Percentiles rank a stretch among this genome's conserved stretches.
Evolutionary conservation across 2,113 vertebrate genomes (phyloP).

Genomic region (Cyanocitta stelleri): DNA sequence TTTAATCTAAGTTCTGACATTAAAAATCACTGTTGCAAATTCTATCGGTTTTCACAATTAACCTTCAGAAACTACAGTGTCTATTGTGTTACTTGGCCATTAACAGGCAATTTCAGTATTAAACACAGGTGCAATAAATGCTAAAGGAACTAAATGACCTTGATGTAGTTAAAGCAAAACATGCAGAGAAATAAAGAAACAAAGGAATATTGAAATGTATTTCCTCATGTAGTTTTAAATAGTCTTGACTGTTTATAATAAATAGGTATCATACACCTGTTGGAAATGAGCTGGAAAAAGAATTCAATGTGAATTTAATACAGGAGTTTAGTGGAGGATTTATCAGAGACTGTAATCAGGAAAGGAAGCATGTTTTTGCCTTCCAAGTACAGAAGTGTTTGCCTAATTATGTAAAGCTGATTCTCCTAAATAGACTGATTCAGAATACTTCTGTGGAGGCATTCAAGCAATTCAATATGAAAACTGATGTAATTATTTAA

Average conservation of each 20-base stretch:
- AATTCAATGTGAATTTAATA: neutral
- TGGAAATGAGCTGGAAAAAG: neutral
- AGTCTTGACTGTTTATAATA: neutral
- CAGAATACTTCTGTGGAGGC: neutral
- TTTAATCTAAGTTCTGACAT: neutral
- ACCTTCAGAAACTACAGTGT: neutral
- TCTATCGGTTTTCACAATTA: neutral
- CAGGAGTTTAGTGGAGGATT: neutral
- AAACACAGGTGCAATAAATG: neutral
- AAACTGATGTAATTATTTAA: neutral
- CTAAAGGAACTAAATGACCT: neutral
- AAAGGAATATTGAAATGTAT: neutral
- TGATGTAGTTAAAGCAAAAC: neutral
- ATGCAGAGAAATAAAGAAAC: neutral
- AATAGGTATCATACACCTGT: neutral
- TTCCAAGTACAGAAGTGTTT: neutral
- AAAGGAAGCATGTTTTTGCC: neutral
- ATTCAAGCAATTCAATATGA: neutral
- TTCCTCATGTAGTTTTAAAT: neutral
- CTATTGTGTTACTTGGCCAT: neutral
- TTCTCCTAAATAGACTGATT: neutral
- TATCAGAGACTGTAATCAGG: neutral
- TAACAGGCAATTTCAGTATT: neutral
- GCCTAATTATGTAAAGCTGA: neutral
- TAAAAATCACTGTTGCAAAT: slow-evolving; percentile 7